These are phyloP conservation scores for Cyanoliseus patagonus DNA, from an alignment of 2,113 vertebrate genomes.

Conservation along the genomic window DNA sequence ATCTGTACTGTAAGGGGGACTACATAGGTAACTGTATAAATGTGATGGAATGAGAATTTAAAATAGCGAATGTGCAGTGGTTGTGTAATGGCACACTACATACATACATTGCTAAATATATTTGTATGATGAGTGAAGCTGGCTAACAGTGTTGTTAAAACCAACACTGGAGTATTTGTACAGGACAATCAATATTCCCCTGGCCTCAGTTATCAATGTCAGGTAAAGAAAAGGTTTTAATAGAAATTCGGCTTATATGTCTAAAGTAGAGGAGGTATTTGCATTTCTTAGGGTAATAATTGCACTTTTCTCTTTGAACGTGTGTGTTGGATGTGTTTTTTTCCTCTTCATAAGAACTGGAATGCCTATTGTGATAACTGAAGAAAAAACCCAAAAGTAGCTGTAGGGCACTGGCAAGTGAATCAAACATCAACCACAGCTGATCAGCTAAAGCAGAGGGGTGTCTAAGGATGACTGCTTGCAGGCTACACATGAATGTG, in stretches of 20 bases:
- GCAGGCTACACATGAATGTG: background rate
- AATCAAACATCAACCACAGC: background rate
- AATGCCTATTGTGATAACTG: background rate
- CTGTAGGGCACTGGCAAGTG: background rate
- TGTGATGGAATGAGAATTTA: background rate
- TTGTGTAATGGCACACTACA: background rate
- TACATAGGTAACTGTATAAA: accelerated
- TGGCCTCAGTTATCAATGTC: background rate
- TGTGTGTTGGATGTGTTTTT: background rate
- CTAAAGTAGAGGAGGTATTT: background rate
- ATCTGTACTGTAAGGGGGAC: background rate
- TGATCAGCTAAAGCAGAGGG: background rate
- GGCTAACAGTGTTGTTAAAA: background rate
- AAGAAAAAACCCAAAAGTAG: background rate
- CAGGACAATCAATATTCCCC: background rate
- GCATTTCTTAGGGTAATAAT: background rate
- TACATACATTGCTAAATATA: background rate
- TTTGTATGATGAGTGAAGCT: background rate
- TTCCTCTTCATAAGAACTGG: background rate
- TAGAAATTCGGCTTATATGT: background rate
- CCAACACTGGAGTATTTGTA: background rate
- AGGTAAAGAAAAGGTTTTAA: conserved; percentile 25
- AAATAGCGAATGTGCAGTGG: background rate
- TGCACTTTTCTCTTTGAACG: background rate
- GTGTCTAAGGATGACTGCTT: background rate